A percentile compares a stretch with the other conserved stretches of the same genome.
Evolutionary conservation across 2,797 vertebrate genomes (phyloP).

Genomic region (Centropyge bicolor): DNA sequence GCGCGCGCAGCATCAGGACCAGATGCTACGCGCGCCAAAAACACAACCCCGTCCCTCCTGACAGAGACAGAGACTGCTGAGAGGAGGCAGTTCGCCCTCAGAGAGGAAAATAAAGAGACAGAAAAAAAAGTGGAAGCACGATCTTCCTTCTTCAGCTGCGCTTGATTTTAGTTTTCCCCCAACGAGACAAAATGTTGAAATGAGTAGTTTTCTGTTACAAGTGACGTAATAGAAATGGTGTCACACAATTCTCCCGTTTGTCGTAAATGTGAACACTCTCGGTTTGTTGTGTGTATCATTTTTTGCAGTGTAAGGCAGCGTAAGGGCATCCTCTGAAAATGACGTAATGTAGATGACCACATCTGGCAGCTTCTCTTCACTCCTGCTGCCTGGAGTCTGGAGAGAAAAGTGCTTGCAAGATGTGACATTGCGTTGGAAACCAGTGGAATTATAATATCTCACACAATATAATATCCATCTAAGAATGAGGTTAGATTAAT

Average conservation of each 20-base stretch:
- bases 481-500: background rate
- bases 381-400: background rate
- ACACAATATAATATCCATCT: background rate
- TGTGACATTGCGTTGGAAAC: background rate
- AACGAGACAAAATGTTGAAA: background rate
- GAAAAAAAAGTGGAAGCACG: background rate
- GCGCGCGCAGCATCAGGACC: conserved; percentile 70
- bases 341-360: conserved; percentile 7
- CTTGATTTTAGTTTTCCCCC: background rate
- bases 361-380: conserved; percentile 4
- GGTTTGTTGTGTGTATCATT: background rate
- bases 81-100: background rate
- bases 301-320: conserved; percentile 6
- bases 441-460: conserved; percentile 2
- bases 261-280: no score
- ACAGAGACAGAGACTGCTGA: conserved; percentile 8
- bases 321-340: conserved; percentile 1
- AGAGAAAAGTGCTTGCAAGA: background rate
- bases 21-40: conserved; percentile 11
- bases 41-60: conserved; percentile 4
- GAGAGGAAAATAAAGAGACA: background rate
- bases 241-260: background rate
- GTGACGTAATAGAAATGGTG: background rate
- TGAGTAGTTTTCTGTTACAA: background rate
- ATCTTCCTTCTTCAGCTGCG: background rate